Evolutionary conservation across 2,797 vertebrate genomes (phyloP).

Genomic region (Melanotaenia nigrans): DNA sequence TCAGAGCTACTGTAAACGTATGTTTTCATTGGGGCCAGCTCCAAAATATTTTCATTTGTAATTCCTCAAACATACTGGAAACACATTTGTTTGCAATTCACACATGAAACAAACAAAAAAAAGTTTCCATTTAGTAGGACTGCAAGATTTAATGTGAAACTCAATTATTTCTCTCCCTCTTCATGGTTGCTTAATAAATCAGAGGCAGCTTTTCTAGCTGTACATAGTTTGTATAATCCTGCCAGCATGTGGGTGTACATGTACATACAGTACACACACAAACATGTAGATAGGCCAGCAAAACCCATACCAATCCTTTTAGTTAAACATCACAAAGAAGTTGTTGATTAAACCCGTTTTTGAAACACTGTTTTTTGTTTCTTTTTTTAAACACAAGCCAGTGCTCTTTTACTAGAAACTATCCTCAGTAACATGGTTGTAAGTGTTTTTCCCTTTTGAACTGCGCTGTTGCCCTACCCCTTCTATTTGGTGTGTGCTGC

Average conservation of each 20-base stretch:
- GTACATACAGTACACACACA: slow-evolving; percentile 20
- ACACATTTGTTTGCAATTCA: slow-evolving; percentile 69
- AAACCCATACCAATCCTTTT: slow-evolving; percentile 13
- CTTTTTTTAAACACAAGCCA: slow-evolving; percentile 45
- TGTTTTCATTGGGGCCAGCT: slow-evolving; percentile 37
- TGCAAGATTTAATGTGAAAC: slow-evolving; percentile 57
- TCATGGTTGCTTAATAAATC: slow-evolving; percentile 69
- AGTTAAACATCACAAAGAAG: slow-evolving; percentile 48
- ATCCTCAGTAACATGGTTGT: slow-evolving; percentile 18
- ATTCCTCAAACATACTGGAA: slow-evolving; percentile 46
- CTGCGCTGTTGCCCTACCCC: slow-evolving; percentile 9
- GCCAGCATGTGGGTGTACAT: slow-evolving; percentile 5
- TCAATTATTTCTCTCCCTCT: slow-evolving; percentile 53
- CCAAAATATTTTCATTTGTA: slow-evolving; percentile 37
- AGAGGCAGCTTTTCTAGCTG: slow-evolving; percentile 55
- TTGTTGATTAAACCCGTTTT: slow-evolving; percentile 52
- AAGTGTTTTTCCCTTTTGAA: slow-evolving; percentile 23
- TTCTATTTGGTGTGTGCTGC: slow-evolving; percentile 12
- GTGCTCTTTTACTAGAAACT: slow-evolving; percentile 24
- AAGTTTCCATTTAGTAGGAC: slow-evolving; percentile 69
- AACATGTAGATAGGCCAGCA: slow-evolving; percentile 5
- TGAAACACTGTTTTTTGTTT: slow-evolving; percentile 14
- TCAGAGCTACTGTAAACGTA: slow-evolving; percentile 38
- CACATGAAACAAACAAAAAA: slow-evolving; percentile 49
- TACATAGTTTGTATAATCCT: slow-evolving; percentile 47